Evolutionary conservation across 2,797 vertebrate genomes (phyloP), one percentile per base, ranked within the genome.

Genomic region (Hydrocynus forskahlii): DNA sequence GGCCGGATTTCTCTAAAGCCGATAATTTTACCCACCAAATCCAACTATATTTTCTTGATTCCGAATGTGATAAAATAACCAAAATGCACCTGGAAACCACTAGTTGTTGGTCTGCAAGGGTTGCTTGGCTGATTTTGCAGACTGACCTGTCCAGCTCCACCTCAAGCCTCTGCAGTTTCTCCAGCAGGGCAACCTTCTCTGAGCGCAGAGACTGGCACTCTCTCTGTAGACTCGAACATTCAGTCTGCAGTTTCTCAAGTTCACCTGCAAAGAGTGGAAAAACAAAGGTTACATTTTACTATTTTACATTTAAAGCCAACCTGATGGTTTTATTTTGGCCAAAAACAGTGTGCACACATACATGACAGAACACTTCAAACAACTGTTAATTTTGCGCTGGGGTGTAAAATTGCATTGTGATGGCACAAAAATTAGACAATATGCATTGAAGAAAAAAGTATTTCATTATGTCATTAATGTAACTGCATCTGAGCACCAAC

Each of bases 91-190:
- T 23, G 45, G 7, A 25, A 48, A 69, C 35, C 21, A 52, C 5
- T 35, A 59, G 10, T 6, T 72, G 57, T 57, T 23, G n/a, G 4
- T 13, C 43, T 45, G 43, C 43, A 7, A 45, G 29, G 43, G 10
- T 10, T 7, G 43, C 43, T 0, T 66, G 63, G 2, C 23, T 40
- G 55, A 59, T 40, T 23, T 77, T 21, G 68, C 40, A 40, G 21
- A 80, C 94, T 87, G 90, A 96, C 96, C 95, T 97, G 90, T 93
- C 95, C 67, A 99, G 95, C 89, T 98, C 96, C 13, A 92, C 88
- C 90, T 98, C 97, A 83, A 97, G 95, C 52, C 87, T 90, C 57
- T 95, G 95, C 86, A 98, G 93, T 89, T 95, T 96, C 81, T 95
- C 95, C 10, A 92, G 87, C 10, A 99, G 93, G n/a, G 89, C 79